phyloP scores from a whole-genome alignment of 1,140 invertebrate genomes.

The Camponotus floridanus region DNA sequence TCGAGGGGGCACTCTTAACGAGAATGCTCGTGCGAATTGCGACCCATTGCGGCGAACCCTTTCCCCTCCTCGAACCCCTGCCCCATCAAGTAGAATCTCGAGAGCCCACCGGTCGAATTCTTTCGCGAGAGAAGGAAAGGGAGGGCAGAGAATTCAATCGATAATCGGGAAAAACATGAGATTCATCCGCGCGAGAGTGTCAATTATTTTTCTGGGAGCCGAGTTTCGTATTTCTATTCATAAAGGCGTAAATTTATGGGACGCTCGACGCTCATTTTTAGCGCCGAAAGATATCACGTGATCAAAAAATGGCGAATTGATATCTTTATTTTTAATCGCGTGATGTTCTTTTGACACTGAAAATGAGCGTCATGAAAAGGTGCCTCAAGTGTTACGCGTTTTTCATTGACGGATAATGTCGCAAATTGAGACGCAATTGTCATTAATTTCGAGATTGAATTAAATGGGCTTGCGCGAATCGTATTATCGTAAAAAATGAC shows the following conservation, averaged over 20 bases:
- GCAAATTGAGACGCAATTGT: background rate
- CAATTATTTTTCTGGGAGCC: conserved; percentile 36
- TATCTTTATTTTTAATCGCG: no score
- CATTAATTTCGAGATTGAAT: conserved; percentile 2
- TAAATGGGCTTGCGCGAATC: background rate
- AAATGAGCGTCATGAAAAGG: no score
- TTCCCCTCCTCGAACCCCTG: background rate
- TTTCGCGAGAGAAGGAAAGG: conserved; percentile 22
- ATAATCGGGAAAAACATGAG: conserved; percentile 59
- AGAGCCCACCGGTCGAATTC: conserved; percentile 30
- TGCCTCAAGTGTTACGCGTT: no score
- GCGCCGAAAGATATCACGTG: no score
- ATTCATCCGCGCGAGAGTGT: conserved; percentile 53
- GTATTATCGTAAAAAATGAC: background rate
- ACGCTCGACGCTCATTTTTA: no score
- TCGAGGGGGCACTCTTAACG: conserved; percentile 49
- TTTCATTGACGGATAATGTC: background rate
- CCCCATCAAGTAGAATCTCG: conserved; percentile 54
- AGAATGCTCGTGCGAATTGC: conserved; percentile 51
- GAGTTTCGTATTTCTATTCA: no score
- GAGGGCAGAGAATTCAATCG: conserved; percentile 8
- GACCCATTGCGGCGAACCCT: conserved; percentile 29
- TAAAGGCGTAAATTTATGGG: no score
- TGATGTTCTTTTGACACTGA: no score
- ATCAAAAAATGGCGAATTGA: no score